These are phyloP conservation scores for Chinchilla lanigera DNA, from an alignment of 2,113 vertebrate species.

Conservation along the genomic window DNA sequence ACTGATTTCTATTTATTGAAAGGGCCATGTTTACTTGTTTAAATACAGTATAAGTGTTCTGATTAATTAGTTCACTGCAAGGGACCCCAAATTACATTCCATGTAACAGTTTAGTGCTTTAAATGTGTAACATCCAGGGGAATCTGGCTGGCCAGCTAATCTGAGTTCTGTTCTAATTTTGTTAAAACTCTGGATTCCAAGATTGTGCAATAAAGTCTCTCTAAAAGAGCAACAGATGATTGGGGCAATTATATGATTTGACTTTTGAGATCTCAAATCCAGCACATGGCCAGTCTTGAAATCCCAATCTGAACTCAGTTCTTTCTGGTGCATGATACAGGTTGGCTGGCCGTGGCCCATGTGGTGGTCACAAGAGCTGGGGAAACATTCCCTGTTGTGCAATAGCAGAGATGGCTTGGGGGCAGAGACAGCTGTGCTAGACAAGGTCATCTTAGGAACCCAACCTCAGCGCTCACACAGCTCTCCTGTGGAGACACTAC, in stretches of 20 bases:
- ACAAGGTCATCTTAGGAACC: background rate
- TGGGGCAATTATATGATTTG: background rate
- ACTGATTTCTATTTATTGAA: conserved; percentile 33
- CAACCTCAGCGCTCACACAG: too few species aligned
- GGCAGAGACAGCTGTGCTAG: background rate
- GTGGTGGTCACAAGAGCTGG: fast-evolving
- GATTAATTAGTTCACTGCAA: conserved; percentile 42
- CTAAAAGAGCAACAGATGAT: background rate
- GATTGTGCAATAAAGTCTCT: background rate
- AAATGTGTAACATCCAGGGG: background rate
- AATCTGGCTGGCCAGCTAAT: background rate
- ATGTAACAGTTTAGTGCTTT: conserved; percentile 37
- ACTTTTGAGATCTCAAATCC: background rate
- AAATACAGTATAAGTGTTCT: conserved; percentile 56
- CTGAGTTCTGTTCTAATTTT: conserved; percentile 17
- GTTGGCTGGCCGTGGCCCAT: fast-evolving
- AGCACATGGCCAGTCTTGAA: background rate
- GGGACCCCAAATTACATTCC: conserved; percentile 28
- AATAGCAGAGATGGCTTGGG: background rate
- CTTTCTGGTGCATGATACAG: background rate
- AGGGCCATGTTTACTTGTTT: background rate
- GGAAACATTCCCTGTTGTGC: too few species aligned
- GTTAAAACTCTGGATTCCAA: conserved; percentile 22
- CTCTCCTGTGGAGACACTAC: too few species aligned
- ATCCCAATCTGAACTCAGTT: background rate